Base-by-base conservation (phyloP, 2,888 invertebrate genomes). In the Sminthurinus aureus region DNA sequence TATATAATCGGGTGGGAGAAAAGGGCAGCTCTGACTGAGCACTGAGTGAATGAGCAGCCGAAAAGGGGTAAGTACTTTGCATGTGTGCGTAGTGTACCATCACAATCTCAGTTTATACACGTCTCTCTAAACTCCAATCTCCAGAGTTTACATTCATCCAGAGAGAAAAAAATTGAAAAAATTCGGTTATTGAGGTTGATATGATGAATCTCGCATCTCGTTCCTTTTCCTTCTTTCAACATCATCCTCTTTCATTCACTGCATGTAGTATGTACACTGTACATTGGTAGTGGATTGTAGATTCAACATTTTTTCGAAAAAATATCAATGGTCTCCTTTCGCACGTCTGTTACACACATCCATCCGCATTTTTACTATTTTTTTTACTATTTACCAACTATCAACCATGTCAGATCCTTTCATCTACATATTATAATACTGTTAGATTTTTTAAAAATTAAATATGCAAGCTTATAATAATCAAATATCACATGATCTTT, bases 141-240 rank as follows among this genome's bases (percentile, higher is more conserved):
- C 18, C 69, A 20, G 20, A 38, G 38, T 6, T 12, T 1, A 1
- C 73, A 26, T 26, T 66, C 78, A 78, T 66, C 38, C 78, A 24
- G 64, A 66, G 64, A 66, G 66, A 78, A 77, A 77, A 78, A 78
- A 78, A 26, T 24, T 9, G 64, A 78, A 78, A 78, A 78, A 78
- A 58, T 64, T 78, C 66, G 78, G 66, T 78, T 78, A 78, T 78
- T 78, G 78, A 66, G 78, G 78, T 78, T 78, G 78, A 66, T n/a
- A n/a, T 66, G 73, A 26, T 26, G 75, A 50, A 18, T 58, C 58
- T 18, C 58, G 58, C 9, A 38, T 58, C 58, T 58, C 18, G 58
- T 58, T 58, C 58, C 18, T 58, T n/a, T n/a, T 58, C 18, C 58
- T 38, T 38, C 38, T 38, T 38, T 38, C 38, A 38, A 38, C 38